Evolutionary conservation across 1,140 invertebrate genomes (phyloP).

Genomic region (Drosophila pseudoobscura): DNA sequence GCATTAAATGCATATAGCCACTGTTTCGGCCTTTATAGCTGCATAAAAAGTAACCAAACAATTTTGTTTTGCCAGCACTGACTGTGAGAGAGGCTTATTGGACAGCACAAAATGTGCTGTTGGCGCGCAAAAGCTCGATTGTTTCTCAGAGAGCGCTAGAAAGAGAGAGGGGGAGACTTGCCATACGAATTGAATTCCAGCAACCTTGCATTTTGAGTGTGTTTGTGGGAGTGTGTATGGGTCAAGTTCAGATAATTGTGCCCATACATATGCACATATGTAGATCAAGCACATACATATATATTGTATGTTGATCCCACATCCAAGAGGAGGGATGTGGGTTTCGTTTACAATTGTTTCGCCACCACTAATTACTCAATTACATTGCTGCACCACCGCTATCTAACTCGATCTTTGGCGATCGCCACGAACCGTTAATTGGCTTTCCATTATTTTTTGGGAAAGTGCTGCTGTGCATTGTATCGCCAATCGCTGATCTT

Average conservation of each 20-base stretch:
- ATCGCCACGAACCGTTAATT: conserved; percentile 23
- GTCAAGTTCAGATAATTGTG: conserved; percentile 50
- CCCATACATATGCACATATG: not conserved
- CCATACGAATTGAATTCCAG: not conserved
- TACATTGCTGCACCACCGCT: conserved; percentile 15
- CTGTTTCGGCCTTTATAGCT: too few relatives aligned
- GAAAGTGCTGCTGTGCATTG: conserved; percentile 19
- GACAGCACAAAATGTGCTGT: conserved; percentile 36
- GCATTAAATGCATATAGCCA: too few relatives aligned
- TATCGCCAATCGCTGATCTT: not conserved
- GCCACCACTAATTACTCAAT: conserved; percentile 43
- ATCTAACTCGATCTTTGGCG: conserved; percentile 21
- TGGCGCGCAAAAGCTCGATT: conserved; percentile 1
- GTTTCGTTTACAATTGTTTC: conserved; percentile 56
- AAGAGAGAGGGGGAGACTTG: not conserved
- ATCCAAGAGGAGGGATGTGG: not conserved
- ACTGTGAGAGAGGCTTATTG: conserved; percentile 27
- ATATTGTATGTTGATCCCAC: not conserved
- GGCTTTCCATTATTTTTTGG: conserved; percentile 15
- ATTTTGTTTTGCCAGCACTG: too few relatives aligned
- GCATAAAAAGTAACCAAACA: too few relatives aligned
- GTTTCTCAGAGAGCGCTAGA: not conserved
- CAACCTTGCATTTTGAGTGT: not conserved
- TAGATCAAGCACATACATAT: not conserved
- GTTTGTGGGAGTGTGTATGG: conserved; percentile 15